Percentiles rank a stretch among this genome's conserved stretches.
These are phyloP conservation scores for Zeuzera pyrina DNA, from an alignment of 2,888 invertebrate species.

Conservation along the genomic window DNA sequence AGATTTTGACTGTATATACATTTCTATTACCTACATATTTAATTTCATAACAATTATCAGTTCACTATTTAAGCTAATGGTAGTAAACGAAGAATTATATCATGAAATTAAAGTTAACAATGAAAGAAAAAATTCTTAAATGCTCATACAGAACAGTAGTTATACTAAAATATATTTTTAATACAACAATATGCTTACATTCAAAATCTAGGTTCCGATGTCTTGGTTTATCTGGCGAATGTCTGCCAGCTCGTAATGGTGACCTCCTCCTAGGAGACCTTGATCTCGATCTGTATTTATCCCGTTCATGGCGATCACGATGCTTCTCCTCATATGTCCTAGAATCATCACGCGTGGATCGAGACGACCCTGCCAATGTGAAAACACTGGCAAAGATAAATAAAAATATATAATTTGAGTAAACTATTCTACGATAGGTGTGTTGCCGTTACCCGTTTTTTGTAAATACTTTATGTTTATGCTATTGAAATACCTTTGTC, in stretches of 20 bases:
- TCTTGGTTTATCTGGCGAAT: slow-evolving; percentile 16
- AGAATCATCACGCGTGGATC: slow-evolving; percentile 71
- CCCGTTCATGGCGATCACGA: slow-evolving; percentile 24
- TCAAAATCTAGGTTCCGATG: not conserved
- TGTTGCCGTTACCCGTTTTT: slow-evolving; percentile 7
- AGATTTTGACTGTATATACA: no score
- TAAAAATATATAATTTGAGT: slow-evolving; percentile 33
- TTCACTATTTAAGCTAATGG: no score
- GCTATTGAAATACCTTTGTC: slow-evolving; percentile 51
- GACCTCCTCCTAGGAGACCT: slow-evolving; percentile 35
- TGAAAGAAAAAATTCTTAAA: no score
- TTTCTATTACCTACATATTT: no score
- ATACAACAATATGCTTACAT: not conserved
- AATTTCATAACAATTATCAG: no score
- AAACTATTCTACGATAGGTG: not conserved
- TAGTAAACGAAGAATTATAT: no score
- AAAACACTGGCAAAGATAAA: slow-evolving; percentile 83
- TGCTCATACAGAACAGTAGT: no score
- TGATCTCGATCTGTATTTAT: slow-evolving; percentile 35
- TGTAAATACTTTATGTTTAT: slow-evolving; percentile 21
- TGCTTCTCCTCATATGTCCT: slow-evolving; percentile 33
- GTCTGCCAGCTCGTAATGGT: slow-evolving; percentile 20
- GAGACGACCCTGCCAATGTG: slow-evolving; percentile 81
- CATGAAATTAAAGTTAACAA: no score
- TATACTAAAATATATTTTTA: no score